Evolutionary conservation across 2,797 vertebrate genomes (phyloP), one percentile per base, ranked within the genome.

Genomic region (Thamnophis elegans): DNA sequence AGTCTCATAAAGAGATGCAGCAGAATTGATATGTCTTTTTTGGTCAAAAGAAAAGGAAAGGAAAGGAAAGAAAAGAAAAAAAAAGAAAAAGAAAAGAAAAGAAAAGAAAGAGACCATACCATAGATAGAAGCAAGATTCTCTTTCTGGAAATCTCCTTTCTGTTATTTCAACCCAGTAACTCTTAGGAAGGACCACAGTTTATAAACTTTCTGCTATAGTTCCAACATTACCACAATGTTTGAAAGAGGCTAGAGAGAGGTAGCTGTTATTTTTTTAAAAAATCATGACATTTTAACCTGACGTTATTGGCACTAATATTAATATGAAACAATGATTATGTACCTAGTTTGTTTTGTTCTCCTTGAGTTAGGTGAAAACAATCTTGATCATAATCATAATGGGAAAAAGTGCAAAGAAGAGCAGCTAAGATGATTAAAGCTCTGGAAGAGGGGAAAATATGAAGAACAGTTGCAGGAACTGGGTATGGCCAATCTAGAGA

Each of bases 171-270:
- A 22, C 2, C n/a, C 20, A 88, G 2, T 32, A 59, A 16, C 54
- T 6, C n/a, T 25, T 25, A 88, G 55, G n/a, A 36, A 25, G 55
- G 32, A 28, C 5, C 54, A 58, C 56, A 56, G 78, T 6, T 58
- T 95, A 89, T 87, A 82, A 94, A 94, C 91, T 94, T 91, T 94
- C 93, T 94, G 91, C 95, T 95, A 94, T 94, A 91, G 85, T 93
- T 95, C 73, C 28, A 92, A 6, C 94, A 97, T 95, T 96, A 94
- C 1, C 87, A 60, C 92, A 32, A 16, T 47, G 28, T 65, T 65
- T 47, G 13, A 89, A 47, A 62, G 0, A 89, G 36, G 42, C 13
- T 60, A 9, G 10, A 53, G 13, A 14, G 16, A 59, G 59, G 58
- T 13, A 36, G 4, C 55, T 25, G 10, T 88, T 20, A 62, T 62